These are phyloP conservation scores for Aethes cnicana DNA, from an alignment of 2,888 invertebrate species.

Conservation along the genomic window DNA sequence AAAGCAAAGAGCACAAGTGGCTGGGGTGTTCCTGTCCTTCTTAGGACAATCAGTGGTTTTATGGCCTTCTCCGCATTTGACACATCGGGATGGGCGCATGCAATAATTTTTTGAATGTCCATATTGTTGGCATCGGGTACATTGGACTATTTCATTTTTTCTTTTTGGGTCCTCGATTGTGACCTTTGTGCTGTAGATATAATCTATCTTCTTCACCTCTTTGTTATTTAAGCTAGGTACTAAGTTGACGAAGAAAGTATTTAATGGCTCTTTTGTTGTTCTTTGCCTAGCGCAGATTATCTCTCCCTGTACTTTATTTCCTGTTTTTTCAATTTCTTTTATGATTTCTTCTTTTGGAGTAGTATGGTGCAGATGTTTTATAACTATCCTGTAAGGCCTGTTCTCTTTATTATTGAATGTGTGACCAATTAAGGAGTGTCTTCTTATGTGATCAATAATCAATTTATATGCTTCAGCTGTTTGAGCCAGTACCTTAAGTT, in stretches of 20 bases:
- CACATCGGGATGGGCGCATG: not conserved
- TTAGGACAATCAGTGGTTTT: conserved; percentile 10
- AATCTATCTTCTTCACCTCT: not conserved
- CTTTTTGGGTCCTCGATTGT: not conserved
- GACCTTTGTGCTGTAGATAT: not conserved
- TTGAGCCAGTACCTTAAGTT: not conserved
- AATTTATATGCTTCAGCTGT: not conserved
- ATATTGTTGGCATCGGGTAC: not conserved
- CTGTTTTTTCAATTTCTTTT: not conserved
- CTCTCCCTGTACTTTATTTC: conserved; percentile 1
- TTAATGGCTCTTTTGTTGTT: not conserved
- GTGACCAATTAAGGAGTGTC: not conserved
- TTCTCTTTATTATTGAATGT: not conserved
- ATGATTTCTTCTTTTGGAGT: not conserved
- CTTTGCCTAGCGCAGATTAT: not conserved
- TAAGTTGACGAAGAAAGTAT: not conserved
- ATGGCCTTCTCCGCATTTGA: not conserved
- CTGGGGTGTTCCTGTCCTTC: conserved; percentile 4
- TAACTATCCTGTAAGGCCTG: not conserved
- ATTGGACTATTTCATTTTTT: not conserved
- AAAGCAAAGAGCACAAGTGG: conserved; percentile 8
- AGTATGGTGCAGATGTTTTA: not conserved
- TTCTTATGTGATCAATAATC: not conserved
- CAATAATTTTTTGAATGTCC: not conserved
- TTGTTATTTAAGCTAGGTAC: not conserved